Percentiles rank a stretch among this genome's conserved stretches.
phyloP scores from a whole-genome alignment of 2,113 vertebrate species.

The Colossoma macropomum region DNA sequence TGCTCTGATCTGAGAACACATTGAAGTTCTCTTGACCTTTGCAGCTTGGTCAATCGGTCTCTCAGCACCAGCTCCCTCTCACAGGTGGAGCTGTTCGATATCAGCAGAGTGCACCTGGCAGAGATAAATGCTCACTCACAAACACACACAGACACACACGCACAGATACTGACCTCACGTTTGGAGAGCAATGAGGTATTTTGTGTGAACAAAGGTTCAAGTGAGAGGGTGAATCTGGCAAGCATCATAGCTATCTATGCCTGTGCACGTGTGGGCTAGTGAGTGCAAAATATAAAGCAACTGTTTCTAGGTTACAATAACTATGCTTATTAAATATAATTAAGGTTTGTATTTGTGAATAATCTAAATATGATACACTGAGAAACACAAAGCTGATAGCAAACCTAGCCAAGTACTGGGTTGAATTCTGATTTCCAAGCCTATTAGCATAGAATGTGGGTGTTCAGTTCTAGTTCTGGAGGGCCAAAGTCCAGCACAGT shows the following conservation, averaged over 20 bases:
- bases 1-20: slow-evolving; percentile 47
- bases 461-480: no score
- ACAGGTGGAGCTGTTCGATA: slow-evolving; percentile 21
- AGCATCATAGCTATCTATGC: neutral
- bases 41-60: slow-evolving; percentile 42
- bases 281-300: no score
- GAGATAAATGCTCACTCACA: neutral
- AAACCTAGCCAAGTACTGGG: no score
- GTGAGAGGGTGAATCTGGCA: neutral
- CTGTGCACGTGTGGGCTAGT: neutral
- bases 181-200: neutral
- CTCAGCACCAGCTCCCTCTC: neutral
- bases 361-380: no score
- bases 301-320: no score
- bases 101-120: slow-evolving; percentile 17
- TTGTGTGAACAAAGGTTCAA: neutral
- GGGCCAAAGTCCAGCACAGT: no score
- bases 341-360: no score
- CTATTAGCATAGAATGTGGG: no score
- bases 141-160: neutral
- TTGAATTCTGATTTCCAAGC: no score
- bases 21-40: slow-evolving; percentile 58
- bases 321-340: no score
- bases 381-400: no score
- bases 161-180: neutral